phyloP scores from a whole-genome alignment of 1,140 invertebrate species.

The Littorina saxatilis region DNA sequence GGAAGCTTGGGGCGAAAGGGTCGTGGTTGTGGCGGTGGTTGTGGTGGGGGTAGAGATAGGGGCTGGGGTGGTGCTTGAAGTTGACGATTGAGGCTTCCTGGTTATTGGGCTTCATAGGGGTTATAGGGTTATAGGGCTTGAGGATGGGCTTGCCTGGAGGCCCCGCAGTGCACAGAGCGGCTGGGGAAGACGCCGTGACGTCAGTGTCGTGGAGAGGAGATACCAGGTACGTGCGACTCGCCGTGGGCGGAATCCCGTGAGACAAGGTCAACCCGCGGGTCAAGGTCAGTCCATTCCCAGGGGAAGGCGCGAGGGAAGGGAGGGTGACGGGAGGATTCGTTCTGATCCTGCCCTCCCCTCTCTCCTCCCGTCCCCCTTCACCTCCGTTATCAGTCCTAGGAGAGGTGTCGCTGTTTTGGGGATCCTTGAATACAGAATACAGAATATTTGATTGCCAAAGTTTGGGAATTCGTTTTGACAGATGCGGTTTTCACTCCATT shows the following conservation, averaged over 20 bases:
- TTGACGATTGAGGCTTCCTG: neutral
- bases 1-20: neutral
- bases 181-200: neutral
- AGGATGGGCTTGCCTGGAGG: slow-evolving; percentile 10
- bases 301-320: neutral
- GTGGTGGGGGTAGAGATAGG: too few relatives aligned
- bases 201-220: neutral
- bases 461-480: too few relatives aligned
- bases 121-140: too few relatives aligned
- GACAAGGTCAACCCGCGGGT: neutral
- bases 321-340: neutral
- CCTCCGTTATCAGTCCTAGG: neutral
- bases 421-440: too few relatives aligned
- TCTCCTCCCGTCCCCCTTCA: neutral
- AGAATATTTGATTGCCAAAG: too few relatives aligned
- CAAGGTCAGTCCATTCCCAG: neutral
- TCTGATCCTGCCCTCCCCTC: neutral
- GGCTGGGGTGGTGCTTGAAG: neutral
- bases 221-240: neutral
- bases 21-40: neutral
- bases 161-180: neutral
- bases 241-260: too few relatives aligned
- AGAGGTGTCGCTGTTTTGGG: neutral
- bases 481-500: too few relatives aligned
- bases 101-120: slow-evolving; percentile 8